A percentile compares a stretch with the other conserved stretches of the same genome.
Conservation (phyloP, 2,888 invertebrate species). For the Noctua janthe region DNA sequence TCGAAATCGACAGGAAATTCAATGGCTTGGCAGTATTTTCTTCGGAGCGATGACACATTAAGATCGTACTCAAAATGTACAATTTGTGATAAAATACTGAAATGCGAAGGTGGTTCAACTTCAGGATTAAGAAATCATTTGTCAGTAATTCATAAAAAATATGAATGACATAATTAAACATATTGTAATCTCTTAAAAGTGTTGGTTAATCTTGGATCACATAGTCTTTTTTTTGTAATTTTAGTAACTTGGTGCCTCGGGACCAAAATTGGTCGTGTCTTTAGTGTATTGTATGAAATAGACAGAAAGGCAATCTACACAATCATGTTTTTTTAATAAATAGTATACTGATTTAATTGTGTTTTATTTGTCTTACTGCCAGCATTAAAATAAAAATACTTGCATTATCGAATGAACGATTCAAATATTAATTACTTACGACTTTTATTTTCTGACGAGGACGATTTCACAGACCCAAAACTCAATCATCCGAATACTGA, state of each 20-base stretch:
- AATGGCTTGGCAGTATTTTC: conserved; percentile 27
- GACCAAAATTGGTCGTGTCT: background rate
- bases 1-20: background rate
- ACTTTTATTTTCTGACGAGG: no score
- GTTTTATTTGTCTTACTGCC: background rate
- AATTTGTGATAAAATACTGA: conserved; percentile 28
- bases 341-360: background rate
- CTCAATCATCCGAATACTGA: no score
- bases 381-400: no score
- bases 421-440: no score
- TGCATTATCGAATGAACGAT: no score
- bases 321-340: background rate
- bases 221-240: no score
- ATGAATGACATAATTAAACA: no score
- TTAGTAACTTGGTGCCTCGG: background rate
- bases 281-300: no score
- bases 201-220: no score
- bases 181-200: no score
- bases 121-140: conserved; percentile 34
- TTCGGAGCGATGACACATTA: conserved; percentile 24
- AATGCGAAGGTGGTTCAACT: conserved; percentile 35
- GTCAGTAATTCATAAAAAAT: no score
- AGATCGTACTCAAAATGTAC: conserved; percentile 29
- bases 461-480: no score
- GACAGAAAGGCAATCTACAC: background rate